Base-by-base conservation (phyloP, 2,797 vertebrate species). In the Muscicapa comitata region DNA sequence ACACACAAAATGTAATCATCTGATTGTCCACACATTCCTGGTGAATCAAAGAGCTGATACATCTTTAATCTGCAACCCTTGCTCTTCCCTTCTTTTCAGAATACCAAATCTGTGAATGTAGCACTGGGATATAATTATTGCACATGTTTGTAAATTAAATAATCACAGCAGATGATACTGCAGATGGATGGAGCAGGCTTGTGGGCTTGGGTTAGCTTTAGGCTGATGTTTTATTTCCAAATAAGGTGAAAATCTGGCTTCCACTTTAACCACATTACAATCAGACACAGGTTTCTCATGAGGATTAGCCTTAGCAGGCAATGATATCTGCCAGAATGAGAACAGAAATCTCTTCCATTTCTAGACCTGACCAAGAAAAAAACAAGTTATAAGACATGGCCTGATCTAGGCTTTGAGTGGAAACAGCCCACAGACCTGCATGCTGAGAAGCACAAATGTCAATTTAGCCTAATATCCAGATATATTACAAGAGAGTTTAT, bases 121-220 rank as follows among this genome's bases (percentile, higher is more conserved):
- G 83, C 37, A 68, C 62, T 84, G 61, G 67, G 19, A 45, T 82
- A 48, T 70, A 86, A 93, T 94, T 84, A 95, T 18, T 87, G 74
- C 43, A 90, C 53, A 81, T 10, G 45, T 90, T 86, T 94, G 45
- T 89, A 94, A 87, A 96, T 88, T 82, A 92, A 88, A 85, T 77
- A 82, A 54, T 80, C 70, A 71, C 15, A 68, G 88, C 68, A 94
- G 74, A 86, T 61, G 76, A 93, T n/a, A 86, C n/a, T 74, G 80
- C 77, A 95, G 71, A 87, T 87, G 88, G 84, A 90, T 2, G 3
- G 59, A 73, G 35, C 45, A 94, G 78, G 42, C 31, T 67, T 92
- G 75, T 83, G 53, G 72, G 72, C 58, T 59, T 65, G 42, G 33
- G 45, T 82, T 93, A 82, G 45, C 70, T 92, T 76, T 85, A 53